Percentiles rank a stretch among this genome's conserved stretches.
Evolutionary conservation across 2,113 vertebrate genomes (phyloP).

Genomic region (Petrocephalus microphthalmus): DNA sequence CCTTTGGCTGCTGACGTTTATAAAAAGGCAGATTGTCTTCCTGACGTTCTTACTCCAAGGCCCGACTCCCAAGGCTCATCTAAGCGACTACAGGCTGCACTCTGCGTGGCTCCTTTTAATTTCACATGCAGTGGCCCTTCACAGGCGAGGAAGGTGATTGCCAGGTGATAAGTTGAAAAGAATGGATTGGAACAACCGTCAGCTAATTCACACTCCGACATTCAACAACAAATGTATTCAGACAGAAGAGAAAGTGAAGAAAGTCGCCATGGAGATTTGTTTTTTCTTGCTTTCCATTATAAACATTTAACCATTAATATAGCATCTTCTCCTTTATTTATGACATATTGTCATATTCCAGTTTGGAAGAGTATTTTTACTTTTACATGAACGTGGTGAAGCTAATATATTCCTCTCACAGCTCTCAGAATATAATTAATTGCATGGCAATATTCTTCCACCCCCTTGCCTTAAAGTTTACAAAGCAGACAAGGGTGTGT

Average conservation of each 20-base stretch:
- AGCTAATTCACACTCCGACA: not conserved
- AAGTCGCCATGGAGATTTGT: not conserved
- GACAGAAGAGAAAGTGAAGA: not conserved
- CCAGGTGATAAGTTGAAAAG: not conserved
- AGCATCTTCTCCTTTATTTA: not conserved
- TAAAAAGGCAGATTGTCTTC: not conserved
- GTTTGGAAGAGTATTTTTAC: not conserved
- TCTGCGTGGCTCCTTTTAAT: not conserved
- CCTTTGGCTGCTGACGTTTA: not conserved
- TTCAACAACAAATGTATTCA: not conserved
- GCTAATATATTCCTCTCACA: not conserved
- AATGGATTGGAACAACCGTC: not conserved
- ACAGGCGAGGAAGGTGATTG: not conserved
- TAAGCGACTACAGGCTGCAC: not conserved
- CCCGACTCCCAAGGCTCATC: not conserved
- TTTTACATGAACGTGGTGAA: not conserved
- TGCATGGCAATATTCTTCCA: not conserved
- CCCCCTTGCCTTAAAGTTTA: not conserved
- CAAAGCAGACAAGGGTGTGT: not conserved
- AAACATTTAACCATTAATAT: not conserved
- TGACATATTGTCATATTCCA: not conserved
- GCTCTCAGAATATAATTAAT: not conserved
- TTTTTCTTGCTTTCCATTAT: not conserved
- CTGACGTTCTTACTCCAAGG: not conserved
- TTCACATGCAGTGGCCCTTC: not conserved